Evolutionary conservation across 2,113 vertebrate species (phyloP).

Genomic region (Burhinus oedicnemus): DNA sequence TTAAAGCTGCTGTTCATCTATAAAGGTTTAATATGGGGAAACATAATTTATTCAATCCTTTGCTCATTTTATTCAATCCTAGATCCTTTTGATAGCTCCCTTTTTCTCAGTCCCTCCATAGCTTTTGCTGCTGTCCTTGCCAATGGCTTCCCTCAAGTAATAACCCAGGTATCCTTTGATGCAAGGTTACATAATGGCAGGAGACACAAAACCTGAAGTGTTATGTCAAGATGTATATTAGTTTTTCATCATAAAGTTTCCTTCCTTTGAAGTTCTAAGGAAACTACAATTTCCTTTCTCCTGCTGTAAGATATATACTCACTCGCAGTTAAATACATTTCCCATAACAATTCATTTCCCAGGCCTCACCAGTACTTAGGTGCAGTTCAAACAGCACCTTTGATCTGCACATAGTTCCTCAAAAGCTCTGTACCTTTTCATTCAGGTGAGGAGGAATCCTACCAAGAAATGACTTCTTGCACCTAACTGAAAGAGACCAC

Average conservation of each 20-base stretch:
- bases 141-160: neutral
- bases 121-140: neutral
- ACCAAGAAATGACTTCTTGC: neutral
- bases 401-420: neutral
- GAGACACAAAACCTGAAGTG: conserved; percentile 1
- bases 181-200: conserved; percentile 8
- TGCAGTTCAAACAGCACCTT: neutral
- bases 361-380: neutral
- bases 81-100: neutral
- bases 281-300: conserved; percentile 52
- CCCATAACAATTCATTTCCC: conserved; percentile 26
- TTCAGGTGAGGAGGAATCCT: neutral
- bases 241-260: conserved; percentile 28
- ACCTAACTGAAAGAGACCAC: neutral
- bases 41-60: neutral
- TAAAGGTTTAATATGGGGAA: neutral
- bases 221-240: neutral
- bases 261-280: conserved; percentile 52
- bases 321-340: neutral
- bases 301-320: neutral
- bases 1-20: neutral
- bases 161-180: conserved; percentile 32
- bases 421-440: neutral
- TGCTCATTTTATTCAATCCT: neutral
- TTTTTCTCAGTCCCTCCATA: neutral